Evolutionary conservation across 2,888 invertebrate genomes (phyloP).

Genomic region (Teleiodes luculella): DNA sequence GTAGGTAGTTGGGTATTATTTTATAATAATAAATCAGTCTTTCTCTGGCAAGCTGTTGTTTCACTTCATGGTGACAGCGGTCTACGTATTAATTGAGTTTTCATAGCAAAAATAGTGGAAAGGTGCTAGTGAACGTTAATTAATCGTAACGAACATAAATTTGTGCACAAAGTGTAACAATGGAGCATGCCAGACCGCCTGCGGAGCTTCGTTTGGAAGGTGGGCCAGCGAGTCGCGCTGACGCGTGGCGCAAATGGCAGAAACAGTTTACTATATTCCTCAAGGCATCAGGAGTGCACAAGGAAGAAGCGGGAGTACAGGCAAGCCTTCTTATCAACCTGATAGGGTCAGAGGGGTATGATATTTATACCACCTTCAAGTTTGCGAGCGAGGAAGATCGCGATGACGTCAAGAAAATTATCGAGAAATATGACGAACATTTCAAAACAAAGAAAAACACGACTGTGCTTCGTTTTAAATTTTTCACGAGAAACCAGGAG

Average conservation of each 20-base stretch:
- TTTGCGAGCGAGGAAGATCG: background rate
- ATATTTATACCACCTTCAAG: conserved; percentile 11
- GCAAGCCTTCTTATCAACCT: conserved; percentile 15
- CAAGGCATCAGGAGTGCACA: conserved; percentile 15
- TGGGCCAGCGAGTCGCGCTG: conserved; percentile 8
- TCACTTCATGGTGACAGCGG: too few relatives aligned
- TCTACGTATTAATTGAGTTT: too few relatives aligned
- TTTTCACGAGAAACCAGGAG: conserved; percentile 13
- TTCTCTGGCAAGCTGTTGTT: too few relatives aligned
- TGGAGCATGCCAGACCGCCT: conserved; percentile 9
- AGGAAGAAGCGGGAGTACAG: conserved; percentile 9
- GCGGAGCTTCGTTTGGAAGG: background rate
- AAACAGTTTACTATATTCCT: conserved; percentile 13
- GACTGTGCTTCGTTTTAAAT: conserved; percentile 3
- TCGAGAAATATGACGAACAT: conserved; percentile 14
- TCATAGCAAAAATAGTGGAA: too few relatives aligned
- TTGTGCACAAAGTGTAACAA: too few relatives aligned
- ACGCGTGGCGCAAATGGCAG: conserved; percentile 13
- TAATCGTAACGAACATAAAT: too few relatives aligned
- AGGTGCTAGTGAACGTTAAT: too few relatives aligned
- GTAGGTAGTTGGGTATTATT: too few relatives aligned
- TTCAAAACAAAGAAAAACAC: conserved; percentile 9
- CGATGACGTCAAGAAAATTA: background rate
- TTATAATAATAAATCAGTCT: too few relatives aligned
- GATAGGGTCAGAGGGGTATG: conserved; percentile 13